Conservation (phyloP, 2,797 vertebrate genomes). For the Tauraco hartlaubi region DNA sequence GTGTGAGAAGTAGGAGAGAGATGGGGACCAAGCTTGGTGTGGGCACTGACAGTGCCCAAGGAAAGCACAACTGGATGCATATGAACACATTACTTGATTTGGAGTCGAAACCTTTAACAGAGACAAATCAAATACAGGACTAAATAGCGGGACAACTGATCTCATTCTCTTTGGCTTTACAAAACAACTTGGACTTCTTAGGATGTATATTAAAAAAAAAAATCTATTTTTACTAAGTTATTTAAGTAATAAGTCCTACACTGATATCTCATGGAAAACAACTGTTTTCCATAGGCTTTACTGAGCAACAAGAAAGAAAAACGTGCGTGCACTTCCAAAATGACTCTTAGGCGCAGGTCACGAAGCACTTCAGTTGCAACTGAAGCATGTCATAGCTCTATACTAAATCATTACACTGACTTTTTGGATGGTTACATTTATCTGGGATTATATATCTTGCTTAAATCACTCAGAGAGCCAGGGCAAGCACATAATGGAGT, state of each 20-base stretch:
- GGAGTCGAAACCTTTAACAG: background rate
- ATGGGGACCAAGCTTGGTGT: background rate
- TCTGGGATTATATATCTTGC: background rate
- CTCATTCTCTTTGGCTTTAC: background rate
- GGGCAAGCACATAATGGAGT: background rate
- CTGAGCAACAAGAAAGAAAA: background rate
- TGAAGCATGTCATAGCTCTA: background rate
- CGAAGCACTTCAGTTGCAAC: background rate
- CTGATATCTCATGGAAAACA: background rate
- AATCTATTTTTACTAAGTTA: background rate
- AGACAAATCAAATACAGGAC: background rate
- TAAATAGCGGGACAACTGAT: background rate
- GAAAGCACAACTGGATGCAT: background rate
- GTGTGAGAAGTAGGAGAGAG: rapidly evolving
- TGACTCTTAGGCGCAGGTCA: background rate
- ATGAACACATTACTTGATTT: background rate
- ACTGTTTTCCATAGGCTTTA: background rate
- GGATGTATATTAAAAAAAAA: background rate
- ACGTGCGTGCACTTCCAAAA: background rate
- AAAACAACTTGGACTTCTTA: background rate
- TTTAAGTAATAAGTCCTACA: background rate
- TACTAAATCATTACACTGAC: background rate
- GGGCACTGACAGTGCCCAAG: background rate
- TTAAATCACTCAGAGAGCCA: background rate
- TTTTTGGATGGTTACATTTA: background rate